Percentiles rank a stretch among this genome's conserved stretches.
These are phyloP conservation scores for Rhea pennata DNA, from an alignment of 2,113 vertebrate genomes.

Conservation along the genomic window DNA sequence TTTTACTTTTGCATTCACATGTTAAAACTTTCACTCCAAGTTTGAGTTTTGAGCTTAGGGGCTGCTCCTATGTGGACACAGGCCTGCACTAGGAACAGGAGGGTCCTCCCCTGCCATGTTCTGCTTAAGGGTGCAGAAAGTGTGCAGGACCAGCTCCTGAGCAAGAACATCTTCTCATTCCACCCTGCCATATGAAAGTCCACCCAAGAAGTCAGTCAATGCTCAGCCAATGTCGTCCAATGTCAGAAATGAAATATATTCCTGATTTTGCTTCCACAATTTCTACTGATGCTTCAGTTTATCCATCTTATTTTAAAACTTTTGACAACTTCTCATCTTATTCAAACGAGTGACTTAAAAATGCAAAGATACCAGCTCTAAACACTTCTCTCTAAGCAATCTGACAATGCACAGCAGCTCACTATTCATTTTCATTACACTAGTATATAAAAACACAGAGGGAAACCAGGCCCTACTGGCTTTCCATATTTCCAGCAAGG, in stretches of 20 bases:
- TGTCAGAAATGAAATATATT: background rate
- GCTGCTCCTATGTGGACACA: background rate
- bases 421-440: background rate
- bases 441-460: background rate
- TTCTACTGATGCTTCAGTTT: background rate
- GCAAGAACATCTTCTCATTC: background rate
- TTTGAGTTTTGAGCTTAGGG: background rate
- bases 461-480: background rate
- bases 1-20: background rate
- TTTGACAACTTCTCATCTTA: background rate
- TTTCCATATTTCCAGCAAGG: background rate
- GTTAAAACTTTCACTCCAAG: background rate
- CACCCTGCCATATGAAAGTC: background rate
- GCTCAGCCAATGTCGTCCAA: background rate
- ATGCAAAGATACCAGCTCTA: background rate
- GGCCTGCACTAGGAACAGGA: rapidly evolving
- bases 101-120: background rate
- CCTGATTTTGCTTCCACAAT: background rate
- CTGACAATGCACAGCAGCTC: background rate
- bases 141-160: background rate
- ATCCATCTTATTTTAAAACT: background rate
- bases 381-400: background rate
- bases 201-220: background rate
- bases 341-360: background rate
- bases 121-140: background rate